Conservation (phyloP, 2,797 vertebrate genomes). For the Micrastur ruficollis region DNA sequence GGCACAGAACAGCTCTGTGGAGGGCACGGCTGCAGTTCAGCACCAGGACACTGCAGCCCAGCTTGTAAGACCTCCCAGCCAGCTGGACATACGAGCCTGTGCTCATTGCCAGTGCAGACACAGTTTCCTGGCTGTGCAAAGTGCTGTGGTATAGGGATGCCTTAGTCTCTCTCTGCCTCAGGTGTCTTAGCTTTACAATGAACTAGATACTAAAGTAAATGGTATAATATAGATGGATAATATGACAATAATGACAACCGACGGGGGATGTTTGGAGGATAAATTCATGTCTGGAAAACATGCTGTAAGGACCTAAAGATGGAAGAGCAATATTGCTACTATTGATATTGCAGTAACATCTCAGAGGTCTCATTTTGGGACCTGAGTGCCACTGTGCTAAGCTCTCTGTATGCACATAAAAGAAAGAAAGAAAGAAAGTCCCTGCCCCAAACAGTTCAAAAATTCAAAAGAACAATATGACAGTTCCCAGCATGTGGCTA, state of each 20-base stretch:
- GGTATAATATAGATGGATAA: not conserved
- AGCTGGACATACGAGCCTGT: not conserved
- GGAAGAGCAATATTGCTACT: not conserved
- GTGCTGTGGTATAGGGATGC: not conserved
- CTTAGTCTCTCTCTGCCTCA: not conserved
- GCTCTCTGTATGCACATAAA: not conserved
- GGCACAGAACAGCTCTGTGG: not conserved
- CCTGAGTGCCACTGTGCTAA: not conserved
- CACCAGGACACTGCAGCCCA: not conserved
- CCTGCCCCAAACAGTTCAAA: not conserved
- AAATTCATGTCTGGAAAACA: not conserved
- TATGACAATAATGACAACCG: not conserved
- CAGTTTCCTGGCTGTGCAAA: not conserved
- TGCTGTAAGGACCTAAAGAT: not conserved
- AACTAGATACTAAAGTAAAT: not conserved
- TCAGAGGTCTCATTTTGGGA: not conserved
- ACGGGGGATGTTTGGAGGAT: not conserved
- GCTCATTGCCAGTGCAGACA: not conserved
- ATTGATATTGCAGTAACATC: not conserved
- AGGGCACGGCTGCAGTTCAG: accelerated
- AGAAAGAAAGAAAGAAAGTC: not conserved
- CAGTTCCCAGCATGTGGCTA: not conserved
- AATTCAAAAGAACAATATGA: not conserved
- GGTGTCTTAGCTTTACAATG: not conserved
- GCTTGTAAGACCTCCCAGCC: not conserved